Percentiles rank a stretch among this genome's conserved stretches.
Conservation (phyloP, 2,797 vertebrate genomes). For the Sorex maritimensis region DNA sequence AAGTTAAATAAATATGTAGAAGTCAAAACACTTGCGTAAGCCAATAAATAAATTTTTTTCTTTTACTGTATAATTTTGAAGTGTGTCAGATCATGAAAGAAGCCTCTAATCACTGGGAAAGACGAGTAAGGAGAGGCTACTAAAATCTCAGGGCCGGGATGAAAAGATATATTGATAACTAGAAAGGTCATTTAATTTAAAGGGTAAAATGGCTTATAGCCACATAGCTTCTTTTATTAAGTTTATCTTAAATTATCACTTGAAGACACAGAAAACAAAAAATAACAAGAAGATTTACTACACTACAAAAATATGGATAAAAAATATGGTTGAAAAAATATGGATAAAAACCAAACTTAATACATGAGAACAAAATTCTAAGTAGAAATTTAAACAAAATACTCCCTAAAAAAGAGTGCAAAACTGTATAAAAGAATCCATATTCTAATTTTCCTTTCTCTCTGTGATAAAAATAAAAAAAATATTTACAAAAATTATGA, state of each 20-base stretch:
- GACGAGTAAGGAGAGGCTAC: too few relatives aligned
- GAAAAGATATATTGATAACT: background rate
- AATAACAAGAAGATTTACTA: background rate
- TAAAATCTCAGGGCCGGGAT: too few relatives aligned
- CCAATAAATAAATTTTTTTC: background rate
- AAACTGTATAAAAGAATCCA: background rate
- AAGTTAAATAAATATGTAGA: constrained; percentile 45
- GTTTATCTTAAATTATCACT: background rate
- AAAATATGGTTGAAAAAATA: constrained; percentile 55
- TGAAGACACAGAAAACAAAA: background rate
- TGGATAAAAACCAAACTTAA: background rate
- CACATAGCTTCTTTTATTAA: background rate
- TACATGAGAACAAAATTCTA: background rate
- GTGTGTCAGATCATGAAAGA: background rate
- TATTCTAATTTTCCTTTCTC: background rate
- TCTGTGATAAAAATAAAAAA: background rate
- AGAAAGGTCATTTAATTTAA: background rate
- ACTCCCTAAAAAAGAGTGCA: background rate
- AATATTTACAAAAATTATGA: background rate
- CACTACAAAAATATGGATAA: constrained; percentile 24
- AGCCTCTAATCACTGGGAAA: too few relatives aligned
- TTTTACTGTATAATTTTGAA: background rate
- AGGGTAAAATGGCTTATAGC: background rate
- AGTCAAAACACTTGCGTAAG: background rate
- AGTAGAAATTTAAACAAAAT: constrained; percentile 17